Evolutionary conservation across 2,797 vertebrate genomes (phyloP), one percentile per base, ranked within the genome.

Genomic region (Adelosebastes latens): DNA sequence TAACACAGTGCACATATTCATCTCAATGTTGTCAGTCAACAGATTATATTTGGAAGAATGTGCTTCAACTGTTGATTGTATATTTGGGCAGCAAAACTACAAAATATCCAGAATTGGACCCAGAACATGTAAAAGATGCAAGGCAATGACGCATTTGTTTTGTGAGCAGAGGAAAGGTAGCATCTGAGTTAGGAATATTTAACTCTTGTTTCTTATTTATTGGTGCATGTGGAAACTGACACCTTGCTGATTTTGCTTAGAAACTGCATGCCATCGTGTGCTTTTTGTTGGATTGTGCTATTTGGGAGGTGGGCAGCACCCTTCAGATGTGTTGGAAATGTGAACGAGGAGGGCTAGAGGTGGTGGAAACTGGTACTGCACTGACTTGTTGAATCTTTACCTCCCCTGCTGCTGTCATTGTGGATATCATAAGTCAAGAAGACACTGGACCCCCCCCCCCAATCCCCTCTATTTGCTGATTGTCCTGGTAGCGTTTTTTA

Each of bases 331-430:
- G 76, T 77, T 75, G 75, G 73, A 70, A 72, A 85, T 82, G 73
- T 87, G 83, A 89, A 64, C 42, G 68, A 83, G 83, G 89, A 91
- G 87, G 79, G 83, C 79, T 88, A 60, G 80, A 79, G 58, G 91
- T 92, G 92, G 89, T 80, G 75, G 79, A 90, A 88, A 84, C 80
- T 78, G 89, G 88, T 90, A 93, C 82, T 93, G 91, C 92, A 93
- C 89, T 90, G 89, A 94, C 91, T 90, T 93, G 92, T 94, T 93
- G 90, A 90, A 67, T 83, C 68, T 61, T 75, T 13, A 55, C 81
- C 77, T 80, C 69, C 67, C 79, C 25, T 88, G 81, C 85, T 86
- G 67, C 82, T 83, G 68, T 75, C 75, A 88, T 86, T 86, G 90
- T 89, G 86, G 79, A 88, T 78, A 79, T 85, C 67, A 78, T 82